phyloP scores from a whole-genome alignment of 2,888 invertebrate species.

The Byasa hedistus region DNA sequence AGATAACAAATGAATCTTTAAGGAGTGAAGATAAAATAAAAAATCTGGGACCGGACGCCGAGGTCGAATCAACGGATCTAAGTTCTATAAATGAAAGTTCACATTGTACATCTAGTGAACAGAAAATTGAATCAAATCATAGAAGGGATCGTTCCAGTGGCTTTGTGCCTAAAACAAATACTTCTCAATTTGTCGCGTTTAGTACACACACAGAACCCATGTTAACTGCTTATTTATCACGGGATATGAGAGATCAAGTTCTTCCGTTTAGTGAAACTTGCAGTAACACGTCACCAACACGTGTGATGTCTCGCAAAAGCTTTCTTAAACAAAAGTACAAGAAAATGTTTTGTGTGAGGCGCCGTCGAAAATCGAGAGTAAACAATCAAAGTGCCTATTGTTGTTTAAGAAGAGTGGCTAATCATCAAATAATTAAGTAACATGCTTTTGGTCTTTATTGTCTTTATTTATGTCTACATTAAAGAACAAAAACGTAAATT shows the following conservation, averaged over 20 bases:
- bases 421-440: constrained; percentile 3
- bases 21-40: constrained; percentile 61
- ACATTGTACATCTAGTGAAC: constrained; percentile 6
- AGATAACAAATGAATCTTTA: constrained; percentile 49
- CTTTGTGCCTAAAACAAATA: constrained; percentile 43
- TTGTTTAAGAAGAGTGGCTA: constrained; percentile 10
- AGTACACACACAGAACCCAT: constrained; percentile 36
- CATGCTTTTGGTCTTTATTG: neutral
- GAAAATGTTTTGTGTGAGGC: constrained; percentile 51
- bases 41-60: constrained; percentile 31
- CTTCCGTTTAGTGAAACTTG: constrained; percentile 9
- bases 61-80: constrained; percentile 16
- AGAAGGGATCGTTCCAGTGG: constrained; percentile 36
- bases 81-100: constrained; percentile 17
- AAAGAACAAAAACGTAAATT: neutral
- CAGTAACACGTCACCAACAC: constrained; percentile 24
- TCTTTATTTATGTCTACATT: constrained; percentile 1
- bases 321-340: constrained; percentile 52
- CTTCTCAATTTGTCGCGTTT: constrained; percentile 44
- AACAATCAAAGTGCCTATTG: constrained; percentile 32
- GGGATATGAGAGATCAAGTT: constrained; percentile 9
- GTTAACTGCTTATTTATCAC: constrained; percentile 31
- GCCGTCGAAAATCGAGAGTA: constrained; percentile 44
- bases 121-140: constrained; percentile 6
- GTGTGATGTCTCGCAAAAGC: constrained; percentile 46